phyloP scores from a whole-genome alignment of 2,113 vertebrate genomes.

The Cottus gobio region DNA sequence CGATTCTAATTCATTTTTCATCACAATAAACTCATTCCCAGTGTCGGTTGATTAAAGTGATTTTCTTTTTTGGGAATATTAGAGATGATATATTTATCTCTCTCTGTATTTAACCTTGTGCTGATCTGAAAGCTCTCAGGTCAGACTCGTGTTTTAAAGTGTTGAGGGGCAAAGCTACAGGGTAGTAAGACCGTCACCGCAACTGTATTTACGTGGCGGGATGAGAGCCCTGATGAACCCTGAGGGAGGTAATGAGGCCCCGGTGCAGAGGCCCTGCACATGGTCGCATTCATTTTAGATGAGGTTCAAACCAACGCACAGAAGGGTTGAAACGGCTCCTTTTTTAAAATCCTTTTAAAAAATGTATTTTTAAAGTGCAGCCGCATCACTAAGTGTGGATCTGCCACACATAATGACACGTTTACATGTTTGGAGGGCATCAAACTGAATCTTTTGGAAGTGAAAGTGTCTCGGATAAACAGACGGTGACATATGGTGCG shows the following conservation, averaged over 20 bases:
- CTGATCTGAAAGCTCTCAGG: neutral
- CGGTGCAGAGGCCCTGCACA: too few species aligned
- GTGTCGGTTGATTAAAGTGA: neutral
- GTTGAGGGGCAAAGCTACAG: neutral
- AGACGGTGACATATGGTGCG: neutral
- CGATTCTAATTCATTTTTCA: neutral
- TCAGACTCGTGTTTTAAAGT: neutral
- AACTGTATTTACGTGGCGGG: too few species aligned
- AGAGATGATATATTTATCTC: neutral
- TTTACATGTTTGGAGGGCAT: neutral
- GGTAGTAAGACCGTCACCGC: neutral
- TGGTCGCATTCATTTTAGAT: too few species aligned
- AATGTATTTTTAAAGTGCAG: neutral
- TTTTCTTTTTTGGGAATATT: neutral
- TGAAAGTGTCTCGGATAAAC: neutral
- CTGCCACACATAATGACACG: neutral
- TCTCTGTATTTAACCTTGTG: neutral
- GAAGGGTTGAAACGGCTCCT: neutral
- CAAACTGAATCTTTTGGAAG: slow-evolving; percentile 3
- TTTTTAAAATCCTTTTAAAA: neutral
- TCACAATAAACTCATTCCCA: too few species aligned
- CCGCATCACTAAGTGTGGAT: neutral
- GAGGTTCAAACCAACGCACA: neutral
- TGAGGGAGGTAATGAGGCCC: too few species aligned
- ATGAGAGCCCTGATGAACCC: too few species aligned